phyloP scores from a whole-genome alignment of 2,888 invertebrate genomes.

The Polylopha cassiicola region DNA sequence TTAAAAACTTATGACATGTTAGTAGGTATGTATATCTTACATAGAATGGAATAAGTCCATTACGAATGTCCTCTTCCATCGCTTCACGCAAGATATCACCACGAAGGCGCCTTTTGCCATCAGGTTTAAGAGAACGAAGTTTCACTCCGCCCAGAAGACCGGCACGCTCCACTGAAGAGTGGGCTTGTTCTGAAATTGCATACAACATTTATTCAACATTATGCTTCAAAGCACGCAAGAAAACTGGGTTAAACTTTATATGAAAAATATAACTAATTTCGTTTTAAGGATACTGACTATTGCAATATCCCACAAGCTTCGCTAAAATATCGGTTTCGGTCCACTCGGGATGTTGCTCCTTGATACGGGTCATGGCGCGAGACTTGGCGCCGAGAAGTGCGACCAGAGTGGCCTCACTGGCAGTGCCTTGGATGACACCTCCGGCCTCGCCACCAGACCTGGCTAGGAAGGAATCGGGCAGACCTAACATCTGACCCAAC shows the following conservation, averaged over 20 bases:
- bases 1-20: background rate
- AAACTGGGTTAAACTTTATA: too few species aligned
- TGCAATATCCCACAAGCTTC: conserved; percentile 91
- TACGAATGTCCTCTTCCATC: conserved; percentile 88
- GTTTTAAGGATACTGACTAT: conserved; percentile 82
- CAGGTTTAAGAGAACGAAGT: conserved; percentile 84
- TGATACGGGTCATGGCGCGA: conserved; percentile 80
- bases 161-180: conserved; percentile 95
- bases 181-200: conserved; percentile 89
- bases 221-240: too few species aligned
- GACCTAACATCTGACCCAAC: conserved; percentile 93
- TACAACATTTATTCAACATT: conserved; percentile 10
- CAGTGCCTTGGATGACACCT: conserved; percentile 95
- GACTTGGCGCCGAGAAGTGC: conserved; percentile 94
- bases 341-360: conserved; percentile 85
- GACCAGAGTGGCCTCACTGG: conserved; percentile 95
- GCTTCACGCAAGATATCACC: conserved; percentile 86
- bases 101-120: conserved; percentile 83
- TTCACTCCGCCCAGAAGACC: conserved; percentile 92
- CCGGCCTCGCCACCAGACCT: conserved; percentile 89
- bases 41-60: conserved; percentile 97
- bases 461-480: conserved; percentile 91
- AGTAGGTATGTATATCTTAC: conserved; percentile 76
- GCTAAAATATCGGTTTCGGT: conserved; percentile 83
- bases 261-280: too few species aligned